Evolutionary conservation across 2,113 vertebrate species (phyloP).

Genomic region (Monopterus albus): DNA sequence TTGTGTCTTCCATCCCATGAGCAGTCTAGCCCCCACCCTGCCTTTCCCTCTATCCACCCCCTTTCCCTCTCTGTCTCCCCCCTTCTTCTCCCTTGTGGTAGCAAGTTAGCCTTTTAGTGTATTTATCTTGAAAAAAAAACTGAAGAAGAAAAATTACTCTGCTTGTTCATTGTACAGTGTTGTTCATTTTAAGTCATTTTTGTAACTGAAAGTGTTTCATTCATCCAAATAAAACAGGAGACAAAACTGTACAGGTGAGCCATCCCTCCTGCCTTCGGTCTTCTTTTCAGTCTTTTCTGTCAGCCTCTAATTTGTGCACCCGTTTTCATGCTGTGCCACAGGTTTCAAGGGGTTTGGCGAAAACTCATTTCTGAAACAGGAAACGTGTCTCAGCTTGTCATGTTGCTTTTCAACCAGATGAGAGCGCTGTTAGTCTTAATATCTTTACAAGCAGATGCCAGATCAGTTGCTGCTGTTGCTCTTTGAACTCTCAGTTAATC

Average conservation of each 20-base stretch:
- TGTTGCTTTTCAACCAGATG: constrained; percentile 40
- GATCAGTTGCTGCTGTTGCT: not conserved
- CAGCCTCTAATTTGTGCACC: not conserved
- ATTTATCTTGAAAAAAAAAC: constrained; percentile 83
- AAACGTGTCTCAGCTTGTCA: not conserved
- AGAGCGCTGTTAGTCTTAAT: constrained; percentile 38
- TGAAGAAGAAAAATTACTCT: constrained; percentile 79
- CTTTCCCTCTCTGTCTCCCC: constrained; percentile 44
- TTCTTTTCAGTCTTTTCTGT: constrained; percentile 1
- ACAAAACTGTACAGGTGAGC: constrained; percentile 80
- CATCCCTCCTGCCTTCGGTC: constrained; percentile 29
- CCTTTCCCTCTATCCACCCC: constrained; percentile 13
- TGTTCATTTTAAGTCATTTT: constrained; percentile 89
- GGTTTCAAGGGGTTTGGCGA: constrained; percentile 31
- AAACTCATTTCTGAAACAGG: constrained; percentile 9
- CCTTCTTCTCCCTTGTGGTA: constrained; percentile 76
- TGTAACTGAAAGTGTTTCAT: constrained; percentile 89
- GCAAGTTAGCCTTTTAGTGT: constrained; percentile 86
- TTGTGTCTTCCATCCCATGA: constrained; percentile 70
- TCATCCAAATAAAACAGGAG: constrained; percentile 87
- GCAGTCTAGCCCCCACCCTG: constrained; percentile 15
- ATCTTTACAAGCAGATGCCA: constrained; percentile 1
- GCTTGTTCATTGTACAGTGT: constrained; percentile 89
- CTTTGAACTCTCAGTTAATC: not conserved
- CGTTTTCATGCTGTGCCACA: constrained; percentile 38